Conservation (phyloP, 2,797 vertebrate species). For the Sphenopsis melanotis region DNA sequence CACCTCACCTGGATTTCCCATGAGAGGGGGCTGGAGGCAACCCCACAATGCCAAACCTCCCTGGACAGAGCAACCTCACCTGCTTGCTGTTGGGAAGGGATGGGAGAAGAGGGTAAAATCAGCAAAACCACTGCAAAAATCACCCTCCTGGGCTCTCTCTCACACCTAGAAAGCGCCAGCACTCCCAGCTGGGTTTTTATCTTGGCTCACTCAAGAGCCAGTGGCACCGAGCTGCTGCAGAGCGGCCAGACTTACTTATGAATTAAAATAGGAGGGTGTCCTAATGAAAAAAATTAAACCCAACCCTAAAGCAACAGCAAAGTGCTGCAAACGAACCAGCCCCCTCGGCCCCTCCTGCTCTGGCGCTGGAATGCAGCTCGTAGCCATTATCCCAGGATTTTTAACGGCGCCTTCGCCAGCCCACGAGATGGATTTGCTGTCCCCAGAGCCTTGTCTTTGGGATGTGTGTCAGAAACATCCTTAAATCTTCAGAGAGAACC, state of each 20-base stretch:
- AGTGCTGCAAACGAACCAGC: background rate
- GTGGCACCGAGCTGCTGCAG: accelerated
- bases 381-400: background rate
- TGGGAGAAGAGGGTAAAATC: background rate
- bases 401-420: background rate
- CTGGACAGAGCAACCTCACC: background rate
- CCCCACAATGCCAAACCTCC: accelerated
- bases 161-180: accelerated
- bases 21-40: background rate
- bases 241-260: accelerated
- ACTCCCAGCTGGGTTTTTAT: background rate
- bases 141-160: background rate
- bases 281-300: background rate
- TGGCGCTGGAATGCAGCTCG: background rate
- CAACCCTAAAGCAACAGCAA: background rate
- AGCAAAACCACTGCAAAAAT: background rate
- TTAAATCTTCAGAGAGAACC: conserved; percentile 58
- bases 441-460: conserved; percentile 63
- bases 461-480: conserved; percentile 66
- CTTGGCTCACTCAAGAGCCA: background rate
- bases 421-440: conserved; percentile 57
- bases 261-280: background rate
- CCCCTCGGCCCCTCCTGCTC: background rate
- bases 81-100: accelerated
- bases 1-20: background rate